Conservation (phyloP, 1,140 invertebrate species). For the Hyphantria cunea region DNA sequence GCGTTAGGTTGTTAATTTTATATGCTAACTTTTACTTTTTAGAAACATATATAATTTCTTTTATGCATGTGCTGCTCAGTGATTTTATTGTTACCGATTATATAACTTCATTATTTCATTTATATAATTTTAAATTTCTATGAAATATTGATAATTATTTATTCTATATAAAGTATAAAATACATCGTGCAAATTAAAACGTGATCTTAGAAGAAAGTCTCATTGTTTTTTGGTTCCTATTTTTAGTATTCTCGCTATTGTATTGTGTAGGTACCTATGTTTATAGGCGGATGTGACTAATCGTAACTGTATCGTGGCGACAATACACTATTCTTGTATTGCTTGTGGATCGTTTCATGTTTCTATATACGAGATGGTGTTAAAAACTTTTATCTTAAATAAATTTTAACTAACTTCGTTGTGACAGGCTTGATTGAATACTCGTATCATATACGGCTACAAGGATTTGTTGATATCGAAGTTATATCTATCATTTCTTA, state of each 20-base stretch:
- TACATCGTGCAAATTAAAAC: neutral
- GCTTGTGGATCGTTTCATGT: conserved; percentile 28
- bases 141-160: neutral
- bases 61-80: no score
- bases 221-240: conserved; percentile 42
- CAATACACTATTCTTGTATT: conserved; percentile 50
- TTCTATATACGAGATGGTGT: conserved; percentile 24
- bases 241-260: conserved; percentile 47
- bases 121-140: no score
- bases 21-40: no score
- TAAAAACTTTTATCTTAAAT: no score
- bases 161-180: conserved; percentile 5
- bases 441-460: no score
- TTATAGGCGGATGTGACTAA: conserved; percentile 54
- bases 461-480: no score
- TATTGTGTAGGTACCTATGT: conserved; percentile 37
- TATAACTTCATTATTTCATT: no score
- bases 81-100: no score
- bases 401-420: neutral
- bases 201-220: conserved; percentile 37
- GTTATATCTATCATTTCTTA: no score
- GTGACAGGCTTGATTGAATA: neutral
- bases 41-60: no score
- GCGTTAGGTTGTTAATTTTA: no score
- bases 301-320: conserved; percentile 47